Evolutionary conservation across 2,888 invertebrate species (phyloP).

Genomic region (Polydesmus complanatus): DNA sequence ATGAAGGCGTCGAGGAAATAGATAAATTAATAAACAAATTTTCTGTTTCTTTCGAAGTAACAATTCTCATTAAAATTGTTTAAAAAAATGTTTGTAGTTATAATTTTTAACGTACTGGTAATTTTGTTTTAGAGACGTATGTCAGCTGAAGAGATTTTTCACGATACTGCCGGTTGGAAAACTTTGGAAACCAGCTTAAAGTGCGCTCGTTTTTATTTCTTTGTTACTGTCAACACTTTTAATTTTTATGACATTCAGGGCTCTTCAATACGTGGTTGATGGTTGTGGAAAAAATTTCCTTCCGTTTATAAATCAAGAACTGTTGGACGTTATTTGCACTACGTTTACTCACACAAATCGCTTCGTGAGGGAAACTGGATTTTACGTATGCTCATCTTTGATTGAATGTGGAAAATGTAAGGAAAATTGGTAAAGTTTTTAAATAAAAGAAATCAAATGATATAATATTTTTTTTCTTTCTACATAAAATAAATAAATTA

Average conservation of each 20-base stretch:
- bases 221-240: no score
- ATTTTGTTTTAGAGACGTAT: conserved; percentile 28
- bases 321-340: conserved; percentile 36
- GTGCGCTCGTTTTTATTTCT: conserved; percentile 28
- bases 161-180: conserved; percentile 42
- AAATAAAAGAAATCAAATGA: no score
- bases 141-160: conserved; percentile 37
- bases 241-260: conserved; percentile 21
- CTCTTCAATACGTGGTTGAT: conserved; percentile 37
- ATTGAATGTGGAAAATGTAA: conserved; percentile 32
- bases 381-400: conserved; percentile 35
- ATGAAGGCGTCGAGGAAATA: conserved; percentile 18
- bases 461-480: no score
- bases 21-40: conserved; percentile 27
- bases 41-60: conserved; percentile 16
- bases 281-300: conserved; percentile 36
- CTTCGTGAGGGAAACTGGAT: conserved; percentile 41
- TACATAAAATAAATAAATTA: neutral
- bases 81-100: neutral
- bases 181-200: conserved; percentile 41
- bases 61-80: neutral
- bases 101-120: no score
- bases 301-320: conserved; percentile 32
- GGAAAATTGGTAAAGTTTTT: conserved; percentile 18
- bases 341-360: conserved; percentile 38